Evolutionary conservation across 2,797 vertebrate species (phyloP).

Genomic region (Onychomys leucogaster): DNA sequence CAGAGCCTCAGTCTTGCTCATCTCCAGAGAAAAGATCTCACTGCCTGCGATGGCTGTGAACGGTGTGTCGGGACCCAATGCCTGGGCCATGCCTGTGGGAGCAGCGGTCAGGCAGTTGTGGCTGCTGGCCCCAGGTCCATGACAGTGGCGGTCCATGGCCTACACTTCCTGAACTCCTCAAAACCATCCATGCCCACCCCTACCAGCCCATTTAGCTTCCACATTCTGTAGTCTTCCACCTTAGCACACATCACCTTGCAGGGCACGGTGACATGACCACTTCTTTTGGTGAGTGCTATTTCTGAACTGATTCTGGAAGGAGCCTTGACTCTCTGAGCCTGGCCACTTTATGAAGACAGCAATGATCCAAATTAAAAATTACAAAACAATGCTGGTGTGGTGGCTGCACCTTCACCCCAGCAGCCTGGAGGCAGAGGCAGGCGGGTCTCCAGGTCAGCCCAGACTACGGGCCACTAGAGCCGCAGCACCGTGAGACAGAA

Average conservation of each 20-base stretch:
- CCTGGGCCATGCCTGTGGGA: constrained; percentile 93
- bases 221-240: not conserved
- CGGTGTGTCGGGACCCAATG: constrained; percentile 93
- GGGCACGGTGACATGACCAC: not conserved
- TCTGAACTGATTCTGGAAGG: not conserved
- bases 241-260: too few relatives aligned
- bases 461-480: not conserved
- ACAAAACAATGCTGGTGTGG: too few relatives aligned
- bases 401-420: not conserved
- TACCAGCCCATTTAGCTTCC: not conserved
- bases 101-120: rapidly evolving
- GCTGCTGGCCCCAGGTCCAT: not conserved
- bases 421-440: not conserved
- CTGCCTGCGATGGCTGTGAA: constrained; percentile 96
- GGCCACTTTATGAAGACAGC: not conserved
- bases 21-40: constrained; percentile 97
- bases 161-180: not conserved
- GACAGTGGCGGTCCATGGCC: not conserved
- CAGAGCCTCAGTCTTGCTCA: constrained; percentile 97
- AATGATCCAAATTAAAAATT: not conserved
- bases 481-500: not conserved
- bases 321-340: not conserved
- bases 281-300: not conserved
- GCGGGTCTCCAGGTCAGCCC: not conserved
- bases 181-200: not conserved